Percentiles rank a stretch among this genome's conserved stretches.
phyloP scores from a whole-genome alignment of 2,888 invertebrate species.

The Allacma fusca region DNA sequence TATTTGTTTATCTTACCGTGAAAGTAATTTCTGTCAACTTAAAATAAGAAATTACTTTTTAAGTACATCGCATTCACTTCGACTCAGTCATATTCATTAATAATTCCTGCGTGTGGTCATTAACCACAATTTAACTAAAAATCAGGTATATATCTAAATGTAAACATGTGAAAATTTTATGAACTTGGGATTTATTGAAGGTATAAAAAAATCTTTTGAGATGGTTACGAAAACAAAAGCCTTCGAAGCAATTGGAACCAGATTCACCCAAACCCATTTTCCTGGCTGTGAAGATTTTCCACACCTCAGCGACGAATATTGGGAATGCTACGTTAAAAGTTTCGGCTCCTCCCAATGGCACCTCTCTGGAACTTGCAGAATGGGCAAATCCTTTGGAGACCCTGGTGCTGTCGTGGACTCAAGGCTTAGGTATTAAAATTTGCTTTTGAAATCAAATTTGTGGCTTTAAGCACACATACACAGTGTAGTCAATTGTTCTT shows the following conservation, averaged over 20 bases:
- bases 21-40: no score
- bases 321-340: constrained; percentile 54
- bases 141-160: no score
- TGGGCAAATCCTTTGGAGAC: constrained; percentile 51
- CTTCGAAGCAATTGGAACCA: constrained; percentile 48
- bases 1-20: no score
- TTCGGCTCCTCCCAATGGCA: constrained; percentile 40
- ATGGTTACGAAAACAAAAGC: constrained; percentile 53
- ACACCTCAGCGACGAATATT: constrained; percentile 54
- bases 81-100: no score
- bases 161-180: no score
- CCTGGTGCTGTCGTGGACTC: constrained; percentile 54
- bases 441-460: no score
- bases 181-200: constrained; percentile 38
- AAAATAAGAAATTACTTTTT: no score
- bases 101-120: no score
- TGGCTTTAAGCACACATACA: no score
- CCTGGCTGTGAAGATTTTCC: constrained; percentile 51
- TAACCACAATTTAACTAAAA: no score
- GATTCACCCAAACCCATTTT: constrained; percentile 42
- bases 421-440: constrained; percentile 47
- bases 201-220: constrained; percentile 52
- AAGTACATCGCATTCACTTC: no score
- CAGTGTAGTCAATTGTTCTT: no score
- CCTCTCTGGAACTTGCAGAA: constrained; percentile 51